These are phyloP conservation scores for Masticophis lateralis DNA, from an alignment of 2,797 vertebrate genomes.

Conservation along the genomic window DNA sequence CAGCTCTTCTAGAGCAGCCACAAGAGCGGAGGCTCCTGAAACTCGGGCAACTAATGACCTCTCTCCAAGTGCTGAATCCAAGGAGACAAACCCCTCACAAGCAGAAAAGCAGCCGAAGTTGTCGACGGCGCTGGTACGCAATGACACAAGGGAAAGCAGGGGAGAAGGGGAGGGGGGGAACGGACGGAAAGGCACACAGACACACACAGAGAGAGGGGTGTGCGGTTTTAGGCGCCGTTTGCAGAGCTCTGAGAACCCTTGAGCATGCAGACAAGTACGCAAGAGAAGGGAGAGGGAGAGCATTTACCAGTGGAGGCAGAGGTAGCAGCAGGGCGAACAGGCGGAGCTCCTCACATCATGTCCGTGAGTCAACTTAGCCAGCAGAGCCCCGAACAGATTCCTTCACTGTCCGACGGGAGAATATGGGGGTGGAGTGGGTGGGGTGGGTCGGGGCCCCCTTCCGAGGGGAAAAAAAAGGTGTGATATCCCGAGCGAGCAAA, in stretches of 20 bases:
- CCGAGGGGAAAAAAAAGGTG: not conserved
- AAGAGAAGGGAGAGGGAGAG: conserved; percentile 62
- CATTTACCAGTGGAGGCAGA: conserved; percentile 70
- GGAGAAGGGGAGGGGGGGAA: not conserved
- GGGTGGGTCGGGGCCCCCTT: conserved; percentile 28
- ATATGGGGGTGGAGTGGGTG: not conserved
- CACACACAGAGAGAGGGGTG: not conserved
- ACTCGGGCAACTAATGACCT: conserved; percentile 74
- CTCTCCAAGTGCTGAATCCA: conserved; percentile 69
- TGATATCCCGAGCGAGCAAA: conserved; percentile 9
- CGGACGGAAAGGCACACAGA: not conserved
- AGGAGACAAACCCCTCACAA: conserved; percentile 19
- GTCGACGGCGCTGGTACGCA: conserved; percentile 59
- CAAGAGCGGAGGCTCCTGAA: conserved; percentile 30
- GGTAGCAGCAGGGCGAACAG: conserved; percentile 68
- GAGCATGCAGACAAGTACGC: conserved; percentile 60
- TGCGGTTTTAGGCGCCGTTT: conserved; percentile 58
- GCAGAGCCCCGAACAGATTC: conserved; percentile 69
- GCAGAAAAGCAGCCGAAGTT: conserved; percentile 63
- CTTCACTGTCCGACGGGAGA: conserved; percentile 66
- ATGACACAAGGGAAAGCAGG: not conserved
- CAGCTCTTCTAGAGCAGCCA: conserved; percentile 32
- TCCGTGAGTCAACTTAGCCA: conserved; percentile 72
- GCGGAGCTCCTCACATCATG: conserved; percentile 71
- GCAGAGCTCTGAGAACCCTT: conserved; percentile 59